Evolutionary conservation across 2,113 vertebrate genomes (phyloP).

Genomic region (Carettochelys insculpta): DNA sequence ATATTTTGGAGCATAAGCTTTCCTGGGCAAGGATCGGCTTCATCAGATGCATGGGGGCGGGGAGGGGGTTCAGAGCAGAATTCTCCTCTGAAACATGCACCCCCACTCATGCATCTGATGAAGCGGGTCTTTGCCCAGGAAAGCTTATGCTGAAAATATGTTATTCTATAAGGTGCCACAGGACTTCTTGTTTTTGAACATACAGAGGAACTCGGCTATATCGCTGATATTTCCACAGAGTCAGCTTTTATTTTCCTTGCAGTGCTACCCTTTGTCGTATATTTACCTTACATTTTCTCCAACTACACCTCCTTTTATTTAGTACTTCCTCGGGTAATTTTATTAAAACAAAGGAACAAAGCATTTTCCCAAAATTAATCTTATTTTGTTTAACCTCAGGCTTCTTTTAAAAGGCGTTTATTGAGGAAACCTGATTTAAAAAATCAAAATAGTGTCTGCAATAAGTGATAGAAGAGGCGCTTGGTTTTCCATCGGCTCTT

Average conservation of each 20-base stretch:
- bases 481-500: background rate
- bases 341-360: background rate
- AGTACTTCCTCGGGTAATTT: background rate
- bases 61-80: no score
- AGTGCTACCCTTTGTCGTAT: background rate
- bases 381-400: fast-evolving
- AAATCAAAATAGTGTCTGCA: background rate
- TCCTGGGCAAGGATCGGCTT: no score
- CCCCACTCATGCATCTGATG: no score
- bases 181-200: no score
- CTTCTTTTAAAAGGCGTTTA: background rate
- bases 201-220: no score
- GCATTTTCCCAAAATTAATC: background rate
- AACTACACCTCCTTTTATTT: background rate
- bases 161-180: no score
- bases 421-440: background rate
- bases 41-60: no score
- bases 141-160: no score
- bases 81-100: no score
- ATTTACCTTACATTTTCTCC: background rate
- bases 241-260: background rate
- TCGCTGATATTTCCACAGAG: background rate
- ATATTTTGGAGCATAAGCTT: no score
- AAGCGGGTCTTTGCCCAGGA: no score
- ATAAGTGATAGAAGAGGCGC: background rate